Conservation (phyloP, 2,888 invertebrate species). For the Monoplex corrugatus region DNA sequence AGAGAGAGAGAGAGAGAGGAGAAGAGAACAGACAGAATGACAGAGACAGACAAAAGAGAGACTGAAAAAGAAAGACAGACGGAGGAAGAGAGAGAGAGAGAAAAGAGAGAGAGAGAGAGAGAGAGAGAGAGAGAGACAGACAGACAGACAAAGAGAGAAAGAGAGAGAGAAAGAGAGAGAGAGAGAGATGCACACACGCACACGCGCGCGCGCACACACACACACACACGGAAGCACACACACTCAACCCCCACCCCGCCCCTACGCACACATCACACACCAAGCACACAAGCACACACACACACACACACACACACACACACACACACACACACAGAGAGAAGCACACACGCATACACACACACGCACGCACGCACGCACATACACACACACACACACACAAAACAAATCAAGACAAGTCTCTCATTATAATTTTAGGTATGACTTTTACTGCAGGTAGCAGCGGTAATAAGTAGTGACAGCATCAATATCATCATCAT, state of each 20-base stretch:
- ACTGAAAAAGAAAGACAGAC: neutral
- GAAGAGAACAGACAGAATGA: neutral
- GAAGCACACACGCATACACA: neutral
- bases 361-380: neutral
- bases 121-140: neutral
- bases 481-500: too few species aligned
- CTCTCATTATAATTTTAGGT: too few species aligned
- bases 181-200: neutral
- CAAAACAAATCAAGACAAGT: too few species aligned
- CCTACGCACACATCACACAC: too few species aligned
- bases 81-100: neutral
- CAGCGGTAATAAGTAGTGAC: too few species aligned
- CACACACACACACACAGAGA: too few species aligned
- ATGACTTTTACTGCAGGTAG: too few species aligned
- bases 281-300: too few species aligned
- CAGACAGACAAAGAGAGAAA: neutral
- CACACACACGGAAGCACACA: too few species aligned
- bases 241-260: too few species aligned
- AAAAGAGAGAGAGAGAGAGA: neutral
- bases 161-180: slow-evolving; percentile 8
- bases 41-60: neutral
- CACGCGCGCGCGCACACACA: neutral
- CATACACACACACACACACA: neutral
- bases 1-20: neutral
- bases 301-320: neutral